A percentile compares a stretch with the other conserved stretches of the same genome.
phyloP scores from a whole-genome alignment of 2,797 vertebrate genomes.

The Betta splendens region DNA sequence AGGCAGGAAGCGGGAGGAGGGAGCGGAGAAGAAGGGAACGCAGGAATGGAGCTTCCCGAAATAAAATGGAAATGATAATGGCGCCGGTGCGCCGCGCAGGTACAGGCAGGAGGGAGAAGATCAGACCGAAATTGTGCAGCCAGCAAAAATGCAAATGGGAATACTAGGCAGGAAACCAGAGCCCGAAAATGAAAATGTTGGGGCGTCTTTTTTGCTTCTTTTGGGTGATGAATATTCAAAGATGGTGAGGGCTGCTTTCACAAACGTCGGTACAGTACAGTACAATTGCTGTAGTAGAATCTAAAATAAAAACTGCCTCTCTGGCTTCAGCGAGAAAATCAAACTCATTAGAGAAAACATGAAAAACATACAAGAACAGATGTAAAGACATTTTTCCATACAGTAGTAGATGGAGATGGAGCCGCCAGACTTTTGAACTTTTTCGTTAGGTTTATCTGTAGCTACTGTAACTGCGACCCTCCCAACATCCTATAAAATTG shows the following conservation, averaged over 20 bases:
- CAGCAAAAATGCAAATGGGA: constrained; percentile 72
- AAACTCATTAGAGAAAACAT: too few species aligned
- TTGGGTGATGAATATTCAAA: too few species aligned
- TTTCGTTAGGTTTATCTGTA: too few species aligned
- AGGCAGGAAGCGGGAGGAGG: constrained; percentile 37
- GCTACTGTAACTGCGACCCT: not conserved
- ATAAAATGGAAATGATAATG: constrained; percentile 40
- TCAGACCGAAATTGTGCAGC: constrained; percentile 55
- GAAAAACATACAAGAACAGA: too few species aligned
- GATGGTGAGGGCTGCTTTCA: constrained; percentile 17
- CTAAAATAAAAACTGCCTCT: too few species aligned
- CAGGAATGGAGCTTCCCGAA: constrained; percentile 32
- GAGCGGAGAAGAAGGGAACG: constrained; percentile 14
- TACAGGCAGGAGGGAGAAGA: constrained; percentile 36
- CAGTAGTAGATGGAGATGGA: too few species aligned
- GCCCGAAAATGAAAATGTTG: constrained; percentile 3
- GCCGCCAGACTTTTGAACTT: too few species aligned
- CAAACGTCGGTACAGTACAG: too few species aligned
- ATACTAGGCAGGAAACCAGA: constrained; percentile 33
- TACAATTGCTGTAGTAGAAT: too few species aligned
- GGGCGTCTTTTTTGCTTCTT: not conserved
- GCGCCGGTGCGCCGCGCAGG: constrained; percentile 1
- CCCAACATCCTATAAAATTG: constrained; percentile 2
- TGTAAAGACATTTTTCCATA: too few species aligned
- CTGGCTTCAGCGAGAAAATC: too few species aligned